Evolutionary conservation across 2,113 vertebrate genomes (phyloP), one percentile per base, ranked within the genome.

Genomic region (Rhinopithecus roxellana): DNA sequence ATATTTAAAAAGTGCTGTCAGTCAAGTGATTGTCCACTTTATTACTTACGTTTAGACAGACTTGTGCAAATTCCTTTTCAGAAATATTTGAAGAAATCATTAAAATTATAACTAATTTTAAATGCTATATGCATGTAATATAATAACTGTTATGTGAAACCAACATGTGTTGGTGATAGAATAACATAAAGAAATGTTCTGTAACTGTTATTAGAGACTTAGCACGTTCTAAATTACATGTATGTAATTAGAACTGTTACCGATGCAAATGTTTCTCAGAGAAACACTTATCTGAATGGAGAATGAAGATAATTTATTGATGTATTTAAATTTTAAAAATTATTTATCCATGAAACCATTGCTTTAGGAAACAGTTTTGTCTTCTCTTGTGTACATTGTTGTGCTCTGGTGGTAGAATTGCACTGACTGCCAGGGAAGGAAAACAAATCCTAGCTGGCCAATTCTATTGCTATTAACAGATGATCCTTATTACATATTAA

Each of bases 231-330:
- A 61, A 88, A 38, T 70, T 86, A 72, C 23, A 22, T 94, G 91
- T 7, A 25, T 59, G 2, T 52, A 93, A 30, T 97, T 85, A 85
- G 8, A 82, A 25, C 25, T 75, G 25, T 91, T 82, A 43, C n/a
- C 75, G 50, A n/a, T 88, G 0, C 2, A 90, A 27, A 22, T 96
- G 8, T 81, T 97, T 94, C 59, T 95, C 20, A 91, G 20, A 81
- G 48, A 93, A 78, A 82, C 8, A 40, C 20, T 59, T 89, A n/a
- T 72, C 50, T 89, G 50, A 80, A 45, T 89, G 50, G 94, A n/a
- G 27, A 97, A 79, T 93, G 89, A 95, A 92, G 61, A 59, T 94
- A 89, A 79, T 70, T 86, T 55, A 13, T 72, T 86, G 96, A 30
- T 79, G 4, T 93, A 50, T 93, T 93, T 89, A 84, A 78, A 64